phyloP scores from a whole-genome alignment of 2,113 vertebrate species.

The Rhabdomys dilectus region DNA sequence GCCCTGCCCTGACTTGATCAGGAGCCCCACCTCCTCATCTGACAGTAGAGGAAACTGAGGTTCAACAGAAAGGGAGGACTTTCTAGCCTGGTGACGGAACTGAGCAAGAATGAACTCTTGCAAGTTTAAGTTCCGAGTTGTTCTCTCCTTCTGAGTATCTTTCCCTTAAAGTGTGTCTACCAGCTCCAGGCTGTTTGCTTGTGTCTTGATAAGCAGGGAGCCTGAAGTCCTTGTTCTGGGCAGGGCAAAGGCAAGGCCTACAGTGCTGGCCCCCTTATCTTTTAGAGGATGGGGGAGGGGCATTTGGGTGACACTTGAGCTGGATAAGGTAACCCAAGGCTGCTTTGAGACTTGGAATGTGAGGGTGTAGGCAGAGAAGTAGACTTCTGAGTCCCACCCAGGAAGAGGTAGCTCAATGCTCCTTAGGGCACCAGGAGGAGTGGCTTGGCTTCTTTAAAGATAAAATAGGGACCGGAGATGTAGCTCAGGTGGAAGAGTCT shows the following conservation, averaged over 20 bases:
- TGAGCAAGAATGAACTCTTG: constrained; percentile 1
- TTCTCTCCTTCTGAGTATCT: background rate
- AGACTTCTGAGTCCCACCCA: background rate
- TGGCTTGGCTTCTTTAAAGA: background rate
- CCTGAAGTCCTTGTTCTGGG: constrained; percentile 13
- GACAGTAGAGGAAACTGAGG: background rate
- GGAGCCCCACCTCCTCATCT: background rate
- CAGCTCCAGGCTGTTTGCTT: constrained; percentile 10
- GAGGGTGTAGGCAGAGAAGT: background rate
- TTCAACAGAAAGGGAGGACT: background rate
- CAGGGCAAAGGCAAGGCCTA: constrained; percentile 8
- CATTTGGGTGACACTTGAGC: background rate
- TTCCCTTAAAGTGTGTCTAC: constrained; percentile 52
- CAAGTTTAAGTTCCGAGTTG: background rate
- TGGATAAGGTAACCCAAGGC: background rate
- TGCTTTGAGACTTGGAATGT: background rate
- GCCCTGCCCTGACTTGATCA: background rate
- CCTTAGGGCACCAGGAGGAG: too few species aligned
- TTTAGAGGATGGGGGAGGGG: background rate
- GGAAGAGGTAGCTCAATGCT: background rate
- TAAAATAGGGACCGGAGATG: background rate
- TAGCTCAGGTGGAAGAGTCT: too few species aligned
- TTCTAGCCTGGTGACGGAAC: background rate
- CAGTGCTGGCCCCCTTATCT: constrained; percentile 35
- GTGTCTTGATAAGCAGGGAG: constrained; percentile 52